Percentiles rank a stretch among this genome's conserved stretches.
These are phyloP conservation scores for Diprion similis DNA, from an alignment of 1,140 invertebrate genomes.

Conservation along the genomic window DNA sequence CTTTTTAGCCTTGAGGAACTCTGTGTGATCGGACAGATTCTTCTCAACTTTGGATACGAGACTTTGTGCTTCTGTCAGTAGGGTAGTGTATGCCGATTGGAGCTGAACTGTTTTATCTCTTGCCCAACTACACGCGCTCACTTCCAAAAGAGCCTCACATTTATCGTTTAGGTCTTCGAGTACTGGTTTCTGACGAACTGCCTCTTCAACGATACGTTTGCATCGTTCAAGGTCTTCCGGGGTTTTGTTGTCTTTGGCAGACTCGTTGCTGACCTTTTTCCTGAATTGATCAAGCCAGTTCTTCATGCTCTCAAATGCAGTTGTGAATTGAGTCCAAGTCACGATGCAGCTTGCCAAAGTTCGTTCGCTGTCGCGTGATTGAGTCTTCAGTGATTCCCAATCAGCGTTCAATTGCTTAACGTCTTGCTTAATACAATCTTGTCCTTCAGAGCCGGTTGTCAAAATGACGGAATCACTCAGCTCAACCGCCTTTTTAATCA, in stretches of 20 bases:
- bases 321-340: slow-evolving; percentile 86
- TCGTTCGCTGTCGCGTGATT: slow-evolving; percentile 80
- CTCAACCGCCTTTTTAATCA: slow-evolving; percentile 78
- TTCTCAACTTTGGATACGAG: slow-evolving; percentile 86
- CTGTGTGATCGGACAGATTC: slow-evolving; percentile 86
- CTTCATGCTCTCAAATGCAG: slow-evolving; percentile 77
- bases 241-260: slow-evolving; percentile 79
- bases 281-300: slow-evolving; percentile 81
- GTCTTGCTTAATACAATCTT: slow-evolving; percentile 84
- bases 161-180: slow-evolving; percentile 86
- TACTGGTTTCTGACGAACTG: slow-evolving; percentile 76
- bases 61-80: slow-evolving; percentile 79
- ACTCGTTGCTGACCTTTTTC: slow-evolving; percentile 70
- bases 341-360: slow-evolving; percentile 81
- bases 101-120: slow-evolving; percentile 85
- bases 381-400: slow-evolving; percentile 85
- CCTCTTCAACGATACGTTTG: slow-evolving; percentile 78
- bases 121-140: slow-evolving; percentile 81
- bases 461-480: slow-evolving; percentile 80
- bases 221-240: slow-evolving; percentile 80
- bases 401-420: slow-evolving; percentile 84
- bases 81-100: slow-evolving; percentile 79
- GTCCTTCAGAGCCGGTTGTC: slow-evolving; percentile 85
- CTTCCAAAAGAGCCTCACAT: slow-evolving; percentile 86
- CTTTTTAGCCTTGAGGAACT: slow-evolving; percentile 85